Evolutionary conservation across 2,888 invertebrate species (phyloP), one percentile per base, ranked within the genome.

Genomic region (Drosophila rubida): DNA sequence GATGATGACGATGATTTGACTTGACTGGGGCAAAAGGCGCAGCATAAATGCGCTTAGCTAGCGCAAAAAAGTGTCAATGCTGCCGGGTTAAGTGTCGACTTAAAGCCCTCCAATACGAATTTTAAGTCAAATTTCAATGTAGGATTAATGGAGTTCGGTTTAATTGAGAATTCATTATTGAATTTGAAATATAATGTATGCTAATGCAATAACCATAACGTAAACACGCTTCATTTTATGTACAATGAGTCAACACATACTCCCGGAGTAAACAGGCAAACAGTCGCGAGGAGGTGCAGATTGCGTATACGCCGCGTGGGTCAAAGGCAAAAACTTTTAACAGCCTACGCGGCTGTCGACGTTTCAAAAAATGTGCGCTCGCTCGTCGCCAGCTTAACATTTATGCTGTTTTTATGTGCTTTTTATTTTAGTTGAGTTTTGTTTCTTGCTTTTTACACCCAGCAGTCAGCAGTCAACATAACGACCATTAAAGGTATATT

Each of bases 1-100:
- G 64, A 55, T 51, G 63, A 55, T 60, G 48, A 77, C 67, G 58
- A 66, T 14, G 35, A 37, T 37, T 37, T 14, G 55, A 45, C 61
- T 65, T 70, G 69, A 74, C 81, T 78, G 65, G 70, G 61, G 50
- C 78, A 74, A 78, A 81, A 61, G 37, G 45, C 60, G 48, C 44
- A 54, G 45, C 37, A 39, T 63, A 49, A 60, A 71, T 67, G 62
- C 54, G 74, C 54, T 73, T 68, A 51, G 14, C 50, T 41, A 39
- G 37, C 53, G 32, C 9, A 6, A 48, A 44, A 54, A 55, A 54
- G 30, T 51, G 51, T 44, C 59, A 59, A 54, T 41, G 48, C 35
- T 57, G 37, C n/a, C 14, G 30, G 35, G 1, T 55, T 46, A 60
- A 70, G 62, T 22, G 16, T 30, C 39, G 51, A 60, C 74, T 68